Conservation (phyloP, 2,888 invertebrate species). For the Mechanitis mazaeus region DNA sequence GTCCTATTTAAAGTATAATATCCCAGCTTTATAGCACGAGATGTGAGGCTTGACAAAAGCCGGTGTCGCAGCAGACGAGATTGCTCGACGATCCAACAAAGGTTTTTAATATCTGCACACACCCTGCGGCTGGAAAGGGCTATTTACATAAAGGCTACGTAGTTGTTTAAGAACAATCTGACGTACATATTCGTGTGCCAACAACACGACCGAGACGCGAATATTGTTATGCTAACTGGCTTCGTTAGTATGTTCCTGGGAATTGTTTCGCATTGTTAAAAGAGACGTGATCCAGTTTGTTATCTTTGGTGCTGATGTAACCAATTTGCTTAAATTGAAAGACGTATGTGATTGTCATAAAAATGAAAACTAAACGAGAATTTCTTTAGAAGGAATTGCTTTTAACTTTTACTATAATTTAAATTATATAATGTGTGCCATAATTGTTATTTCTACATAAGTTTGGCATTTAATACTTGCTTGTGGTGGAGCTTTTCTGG, state of each 20-base stretch:
- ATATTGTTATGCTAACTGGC: conserved; percentile 75
- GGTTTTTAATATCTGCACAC: conserved; percentile 70
- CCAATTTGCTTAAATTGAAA: conserved; percentile 53
- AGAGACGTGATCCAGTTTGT: conserved; percentile 52
- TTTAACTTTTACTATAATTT: background rate
- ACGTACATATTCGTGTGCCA: conserved; percentile 47
- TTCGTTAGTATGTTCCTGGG: conserved; percentile 73
- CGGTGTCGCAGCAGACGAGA: conserved; percentile 39
- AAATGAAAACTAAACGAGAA: conserved; percentile 1
- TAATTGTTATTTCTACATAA: too few relatives aligned
- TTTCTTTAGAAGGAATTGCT: background rate
- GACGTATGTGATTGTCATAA: conserved; percentile 13
- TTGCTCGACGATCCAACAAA: conserved; percentile 58
- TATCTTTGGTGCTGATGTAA: conserved; percentile 44
- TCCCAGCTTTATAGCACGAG: conserved; percentile 22
- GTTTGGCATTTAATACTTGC: too few relatives aligned
- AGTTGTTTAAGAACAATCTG: conserved; percentile 64
- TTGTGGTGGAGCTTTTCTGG: too few relatives aligned
- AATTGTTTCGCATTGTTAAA: conserved; percentile 66
- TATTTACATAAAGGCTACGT: conserved; percentile 70
- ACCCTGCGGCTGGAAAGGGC: conserved; percentile 57
- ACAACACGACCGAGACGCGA: conserved; percentile 50
- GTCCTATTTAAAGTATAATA: conserved; percentile 20
- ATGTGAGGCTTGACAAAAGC: conserved; percentile 34
- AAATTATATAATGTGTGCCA: too few relatives aligned